These are phyloP conservation scores for Galemys pyrenaicus DNA, from an alignment of 2,113 vertebrate genomes.

Conservation along the genomic window DNA sequence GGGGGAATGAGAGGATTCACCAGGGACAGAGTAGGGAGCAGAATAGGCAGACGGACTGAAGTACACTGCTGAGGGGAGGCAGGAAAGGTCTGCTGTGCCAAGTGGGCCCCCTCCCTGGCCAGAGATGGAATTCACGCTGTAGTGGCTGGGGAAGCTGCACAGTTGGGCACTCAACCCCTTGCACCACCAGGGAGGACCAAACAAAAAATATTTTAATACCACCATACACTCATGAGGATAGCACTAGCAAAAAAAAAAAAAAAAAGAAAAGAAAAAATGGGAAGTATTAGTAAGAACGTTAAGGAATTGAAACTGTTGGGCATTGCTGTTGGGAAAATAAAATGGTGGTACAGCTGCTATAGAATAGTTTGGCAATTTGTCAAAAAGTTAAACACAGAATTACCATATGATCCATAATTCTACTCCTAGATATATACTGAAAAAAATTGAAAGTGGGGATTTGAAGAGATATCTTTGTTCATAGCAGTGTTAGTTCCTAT, in stretches of 20 bases:
- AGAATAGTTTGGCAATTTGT: slow-evolving; percentile 14
- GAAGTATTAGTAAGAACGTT: background rate
- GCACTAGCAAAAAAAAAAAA: background rate
- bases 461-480: background rate
- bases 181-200: too few species aligned
- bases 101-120: too few species aligned
- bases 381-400: slow-evolving; percentile 40
- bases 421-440: background rate
- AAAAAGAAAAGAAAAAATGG: background rate
- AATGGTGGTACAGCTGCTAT: background rate
- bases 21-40: too few species aligned
- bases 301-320: background rate
- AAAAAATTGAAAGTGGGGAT: background rate
- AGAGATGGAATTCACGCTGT: too few species aligned
- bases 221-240: background rate
- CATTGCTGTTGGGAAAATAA: background rate
- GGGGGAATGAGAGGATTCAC: too few species aligned
- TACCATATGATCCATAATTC: background rate
- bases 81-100: too few species aligned
- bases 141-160: too few species aligned
- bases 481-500: background rate
- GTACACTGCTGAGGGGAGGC: too few species aligned
- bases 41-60: too few species aligned
- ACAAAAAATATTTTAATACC: slow-evolving; percentile 36
- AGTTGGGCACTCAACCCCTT: too few species aligned